Conservation (phyloP, 2,888 invertebrate genomes). For the Nephrotoma guestfalica region DNA sequence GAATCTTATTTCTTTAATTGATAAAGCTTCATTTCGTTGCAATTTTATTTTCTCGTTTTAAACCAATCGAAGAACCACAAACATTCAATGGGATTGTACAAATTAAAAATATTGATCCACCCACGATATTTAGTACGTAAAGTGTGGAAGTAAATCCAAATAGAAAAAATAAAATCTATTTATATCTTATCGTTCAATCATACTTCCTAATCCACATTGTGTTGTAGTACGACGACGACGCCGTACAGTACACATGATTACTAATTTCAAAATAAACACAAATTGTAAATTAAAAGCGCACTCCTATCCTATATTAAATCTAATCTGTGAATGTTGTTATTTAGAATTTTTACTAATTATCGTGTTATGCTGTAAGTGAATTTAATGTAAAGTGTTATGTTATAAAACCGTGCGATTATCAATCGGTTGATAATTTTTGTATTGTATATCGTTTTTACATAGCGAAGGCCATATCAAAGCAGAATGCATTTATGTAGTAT, state of each 20-base stretch:
- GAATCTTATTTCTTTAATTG: too few relatives aligned
- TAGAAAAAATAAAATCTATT: background rate
- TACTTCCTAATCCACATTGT: background rate
- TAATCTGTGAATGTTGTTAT: background rate
- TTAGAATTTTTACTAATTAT: background rate
- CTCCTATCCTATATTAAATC: background rate
- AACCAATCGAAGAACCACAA: too few relatives aligned
- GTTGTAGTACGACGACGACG: background rate
- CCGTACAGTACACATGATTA: background rate
- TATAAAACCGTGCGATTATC: background rate
- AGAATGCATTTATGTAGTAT: background rate
- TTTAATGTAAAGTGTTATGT: background rate
- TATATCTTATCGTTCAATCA: background rate
- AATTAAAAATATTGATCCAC: background rate
- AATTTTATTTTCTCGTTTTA: too few relatives aligned
- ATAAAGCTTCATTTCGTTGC: too few relatives aligned
- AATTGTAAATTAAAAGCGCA: background rate
- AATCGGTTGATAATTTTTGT: background rate
- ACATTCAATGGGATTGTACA: background rate
- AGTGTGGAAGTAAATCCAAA: background rate
- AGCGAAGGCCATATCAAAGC: background rate
- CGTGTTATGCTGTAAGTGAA: background rate
- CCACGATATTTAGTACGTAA: background rate
- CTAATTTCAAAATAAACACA: background rate
- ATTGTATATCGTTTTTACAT: background rate